Conservation (phyloP, 1,140 invertebrate genomes). For the Macrobrachium rosenbergii region DNA sequence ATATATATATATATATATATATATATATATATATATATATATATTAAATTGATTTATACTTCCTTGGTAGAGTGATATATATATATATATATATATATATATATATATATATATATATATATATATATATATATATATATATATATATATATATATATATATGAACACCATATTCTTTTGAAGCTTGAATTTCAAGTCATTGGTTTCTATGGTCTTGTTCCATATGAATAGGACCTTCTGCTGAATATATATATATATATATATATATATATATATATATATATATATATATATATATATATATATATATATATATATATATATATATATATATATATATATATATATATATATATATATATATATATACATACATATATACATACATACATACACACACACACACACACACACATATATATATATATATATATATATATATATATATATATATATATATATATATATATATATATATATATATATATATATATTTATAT, state of each 20-base stretch:
- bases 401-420: not conserved
- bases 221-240: not conserved
- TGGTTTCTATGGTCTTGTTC: not conserved
- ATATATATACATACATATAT: not conserved
- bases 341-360: constrained; percentile 18
- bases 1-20: too few relatives aligned
- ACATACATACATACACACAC: not conserved
- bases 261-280: constrained; percentile 9
- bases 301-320: constrained; percentile 19
- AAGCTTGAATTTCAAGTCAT: too few relatives aligned
- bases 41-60: too few relatives aligned
- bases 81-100: too few relatives aligned
- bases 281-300: constrained; percentile 29
- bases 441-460: constrained; percentile 21
- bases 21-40: too few relatives aligned
- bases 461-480: constrained; percentile 28
- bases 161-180: not conserved
- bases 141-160: too few relatives aligned
- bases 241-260: constrained; percentile 10
- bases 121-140: too few relatives aligned
- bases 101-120: too few relatives aligned
- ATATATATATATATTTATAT: constrained; percentile 2
- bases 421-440: constrained; percentile 6
- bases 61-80: too few relatives aligned
- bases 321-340: constrained; percentile 19